phyloP scores from a whole-genome alignment of 2,113 vertebrate species.

The Atherinomorus stipes region DNA sequence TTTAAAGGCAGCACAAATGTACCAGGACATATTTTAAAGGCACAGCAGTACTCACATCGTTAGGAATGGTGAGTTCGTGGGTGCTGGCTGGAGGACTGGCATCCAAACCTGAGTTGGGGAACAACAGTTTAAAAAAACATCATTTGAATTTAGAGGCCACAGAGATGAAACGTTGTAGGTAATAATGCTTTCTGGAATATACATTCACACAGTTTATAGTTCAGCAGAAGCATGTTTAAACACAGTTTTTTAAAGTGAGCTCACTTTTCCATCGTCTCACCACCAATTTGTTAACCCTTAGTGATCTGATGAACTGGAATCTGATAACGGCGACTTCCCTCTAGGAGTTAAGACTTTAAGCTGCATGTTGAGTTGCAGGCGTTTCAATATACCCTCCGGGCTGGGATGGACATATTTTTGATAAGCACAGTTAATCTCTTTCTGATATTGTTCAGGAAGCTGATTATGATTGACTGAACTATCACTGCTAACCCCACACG shows the following conservation, averaged over 20 bases:
- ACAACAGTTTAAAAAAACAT: conserved; percentile 65
- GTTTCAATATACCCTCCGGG: too few relatives aligned
- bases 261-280: neutral
- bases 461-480: too few relatives aligned
- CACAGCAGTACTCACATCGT: conserved; percentile 91
- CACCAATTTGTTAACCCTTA: neutral
- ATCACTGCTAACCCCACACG: too few relatives aligned
- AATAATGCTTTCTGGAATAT: neutral
- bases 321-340: too few relatives aligned
- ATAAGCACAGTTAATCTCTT: too few relatives aligned
- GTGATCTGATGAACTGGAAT: too few relatives aligned
- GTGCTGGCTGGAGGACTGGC: conserved; percentile 96
- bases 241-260: neutral
- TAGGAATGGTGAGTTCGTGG: conserved; percentile 98
- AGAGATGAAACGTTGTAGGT: neutral
- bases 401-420: too few relatives aligned
- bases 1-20: neutral
- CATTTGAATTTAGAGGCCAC: conserved; percentile 19
- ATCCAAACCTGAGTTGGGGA: conserved; percentile 90
- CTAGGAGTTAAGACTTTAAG: too few relatives aligned
- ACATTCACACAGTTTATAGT: neutral
- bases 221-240: neutral
- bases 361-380: too few relatives aligned
- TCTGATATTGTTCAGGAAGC: too few relatives aligned
- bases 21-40: too few relatives aligned